phyloP scores from a whole-genome alignment of 2,113 vertebrate genomes.

The Pseudopodoces humilis region DNA sequence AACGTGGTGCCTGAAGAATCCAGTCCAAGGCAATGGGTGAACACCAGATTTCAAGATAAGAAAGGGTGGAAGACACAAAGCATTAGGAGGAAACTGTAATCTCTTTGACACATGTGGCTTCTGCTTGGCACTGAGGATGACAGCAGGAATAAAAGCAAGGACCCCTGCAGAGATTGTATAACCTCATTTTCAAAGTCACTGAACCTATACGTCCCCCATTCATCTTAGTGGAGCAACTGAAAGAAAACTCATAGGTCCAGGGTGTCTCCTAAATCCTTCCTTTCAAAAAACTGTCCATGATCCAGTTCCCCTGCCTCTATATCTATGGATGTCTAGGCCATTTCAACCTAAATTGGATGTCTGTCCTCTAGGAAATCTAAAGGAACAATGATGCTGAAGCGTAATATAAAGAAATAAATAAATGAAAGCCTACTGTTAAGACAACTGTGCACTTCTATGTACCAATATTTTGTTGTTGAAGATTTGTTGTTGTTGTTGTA shows the following conservation, averaged over 20 bases:
- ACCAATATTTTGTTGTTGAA: neutral
- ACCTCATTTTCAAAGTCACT: neutral
- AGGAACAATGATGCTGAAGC: neutral
- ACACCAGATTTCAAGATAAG: neutral
- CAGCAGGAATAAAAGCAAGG: neutral
- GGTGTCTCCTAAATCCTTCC: neutral
- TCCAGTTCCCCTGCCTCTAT: too few species aligned
- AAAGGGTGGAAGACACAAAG: neutral
- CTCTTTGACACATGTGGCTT: neutral
- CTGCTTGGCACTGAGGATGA: neutral
- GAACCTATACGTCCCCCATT: neutral
- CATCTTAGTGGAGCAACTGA: neutral
- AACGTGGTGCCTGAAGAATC: neutral
- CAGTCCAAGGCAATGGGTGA: neutral
- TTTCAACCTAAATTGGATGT: neutral
- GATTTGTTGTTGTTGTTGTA: neutral
- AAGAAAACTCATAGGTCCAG: neutral
- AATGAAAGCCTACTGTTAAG: neutral
- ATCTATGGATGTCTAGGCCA: neutral
- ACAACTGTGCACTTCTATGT: neutral
- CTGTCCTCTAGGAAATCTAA: neutral
- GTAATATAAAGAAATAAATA: neutral
- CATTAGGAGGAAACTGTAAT: neutral
- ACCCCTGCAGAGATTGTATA: neutral
- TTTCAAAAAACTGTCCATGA: neutral